Evolutionary conservation across 2,113 vertebrate species (phyloP).

Genomic region (Nerophis ophidion): DNA sequence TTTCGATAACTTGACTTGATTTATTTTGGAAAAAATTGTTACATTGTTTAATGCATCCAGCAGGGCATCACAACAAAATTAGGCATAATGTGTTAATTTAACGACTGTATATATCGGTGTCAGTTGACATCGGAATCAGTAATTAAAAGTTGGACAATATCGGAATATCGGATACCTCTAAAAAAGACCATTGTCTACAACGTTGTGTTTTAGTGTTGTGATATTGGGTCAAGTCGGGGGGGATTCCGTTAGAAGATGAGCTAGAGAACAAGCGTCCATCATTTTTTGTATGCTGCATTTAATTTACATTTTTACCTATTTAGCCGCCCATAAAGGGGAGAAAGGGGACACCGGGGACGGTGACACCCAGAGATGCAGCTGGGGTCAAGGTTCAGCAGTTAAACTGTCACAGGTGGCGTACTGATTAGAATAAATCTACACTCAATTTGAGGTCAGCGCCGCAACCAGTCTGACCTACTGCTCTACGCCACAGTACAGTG

Average conservation of each 20-base stretch:
- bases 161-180: no score
- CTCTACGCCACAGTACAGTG: slow-evolving; percentile 14
- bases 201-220: no score
- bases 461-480: slow-evolving; percentile 55
- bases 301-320: slow-evolving; percentile 79
- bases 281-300: slow-evolving; percentile 78
- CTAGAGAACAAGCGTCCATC: slow-evolving; percentile 74
- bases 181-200: no score
- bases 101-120: no score
- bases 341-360: slow-evolving; percentile 76
- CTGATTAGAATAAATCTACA: slow-evolving; percentile 83
- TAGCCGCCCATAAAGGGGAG: slow-evolving; percentile 68
- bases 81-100: no score
- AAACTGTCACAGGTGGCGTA: slow-evolving; percentile 77
- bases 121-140: no score
- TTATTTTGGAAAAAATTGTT: no score
- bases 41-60: no score
- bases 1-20: no score
- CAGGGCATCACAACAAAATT: no score
- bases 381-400: slow-evolving; percentile 72
- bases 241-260: slow-evolving; percentile 32
- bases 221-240: no score
- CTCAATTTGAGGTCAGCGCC: slow-evolving; percentile 73
- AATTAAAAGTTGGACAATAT: no score
- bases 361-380: slow-evolving; percentile 68